phyloP scores from a whole-genome alignment of 2,888 invertebrate species.

The Drosophila mercatorum region DNA sequence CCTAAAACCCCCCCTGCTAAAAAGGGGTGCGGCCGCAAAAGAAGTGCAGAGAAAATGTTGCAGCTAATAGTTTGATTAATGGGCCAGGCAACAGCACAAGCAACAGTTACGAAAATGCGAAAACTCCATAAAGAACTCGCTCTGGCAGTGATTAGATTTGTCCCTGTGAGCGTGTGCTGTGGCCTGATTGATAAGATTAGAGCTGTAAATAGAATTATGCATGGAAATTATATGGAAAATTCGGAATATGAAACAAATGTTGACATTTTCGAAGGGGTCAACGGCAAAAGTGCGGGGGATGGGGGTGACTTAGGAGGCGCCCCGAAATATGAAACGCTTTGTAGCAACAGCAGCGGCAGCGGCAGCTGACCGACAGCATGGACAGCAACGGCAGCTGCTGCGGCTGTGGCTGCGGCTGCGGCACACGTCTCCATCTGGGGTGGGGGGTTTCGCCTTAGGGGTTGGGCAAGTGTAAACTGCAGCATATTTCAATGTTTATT shows the following conservation, averaged over 20 bases:
- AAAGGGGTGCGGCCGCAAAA: conserved; percentile 76
- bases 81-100: conserved; percentile 62
- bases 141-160: conserved; percentile 49
- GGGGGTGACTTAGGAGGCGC: conserved; percentile 40
- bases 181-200: conserved; percentile 73
- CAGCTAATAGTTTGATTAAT: conserved; percentile 85
- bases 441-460: not conserved
- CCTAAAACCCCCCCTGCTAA: conserved; percentile 1
- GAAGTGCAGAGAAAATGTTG: conserved; percentile 53
- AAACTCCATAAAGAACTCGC: conserved; percentile 10
- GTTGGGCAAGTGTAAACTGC: conserved; percentile 54
- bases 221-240: conserved; percentile 69
- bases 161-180: conserved; percentile 19
- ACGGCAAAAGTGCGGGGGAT: no score
- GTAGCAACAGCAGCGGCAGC: conserved; percentile 38
- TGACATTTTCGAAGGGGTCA: conserved; percentile 52
- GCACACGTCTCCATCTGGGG: conserved; percentile 14
- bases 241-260: conserved; percentile 73
- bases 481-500: conserved; percentile 67
- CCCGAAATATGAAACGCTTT: conserved; percentile 65
- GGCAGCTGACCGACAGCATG: not conserved
- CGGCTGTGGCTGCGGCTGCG: conserved; percentile 13
- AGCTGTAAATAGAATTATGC: conserved; percentile 73
- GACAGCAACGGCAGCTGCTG: conserved; percentile 4
- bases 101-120: conserved; percentile 43